Percentiles rank a stretch among this genome's conserved stretches.
Evolutionary conservation across 2,888 invertebrate genomes (phyloP).

Genomic region (Polylopha cassiicola): DNA sequence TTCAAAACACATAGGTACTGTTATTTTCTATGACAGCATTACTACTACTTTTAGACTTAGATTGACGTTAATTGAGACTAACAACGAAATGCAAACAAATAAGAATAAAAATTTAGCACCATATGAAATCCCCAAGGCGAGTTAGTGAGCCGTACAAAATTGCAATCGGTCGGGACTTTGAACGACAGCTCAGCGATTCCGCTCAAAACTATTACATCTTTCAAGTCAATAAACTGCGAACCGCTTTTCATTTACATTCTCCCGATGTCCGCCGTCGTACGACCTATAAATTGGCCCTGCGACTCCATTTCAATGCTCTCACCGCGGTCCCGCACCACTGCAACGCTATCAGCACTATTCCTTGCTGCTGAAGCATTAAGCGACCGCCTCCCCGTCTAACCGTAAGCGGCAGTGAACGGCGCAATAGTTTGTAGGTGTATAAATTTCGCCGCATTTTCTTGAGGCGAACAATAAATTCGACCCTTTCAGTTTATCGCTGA

Average conservation of each 20-base stretch:
- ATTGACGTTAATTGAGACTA: too few relatives aligned
- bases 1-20: too few relatives aligned
- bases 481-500: constrained; percentile 48
- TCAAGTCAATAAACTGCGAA: constrained; percentile 45
- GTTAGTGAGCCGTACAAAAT: constrained; percentile 5
- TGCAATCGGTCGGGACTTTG: constrained; percentile 14
- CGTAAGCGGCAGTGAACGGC: constrained; percentile 20
- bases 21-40: too few relatives aligned
- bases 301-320: constrained; percentile 34
- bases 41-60: too few relatives aligned
- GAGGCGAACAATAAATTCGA: constrained; percentile 40
- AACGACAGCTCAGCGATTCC: constrained; percentile 20
- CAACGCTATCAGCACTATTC: constrained; percentile 18
- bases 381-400: background rate
- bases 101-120: constrained; percentile 10
- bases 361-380: constrained; percentile 21
- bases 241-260: constrained; percentile 49
- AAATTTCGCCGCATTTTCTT: constrained; percentile 21
- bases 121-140: constrained; percentile 1
- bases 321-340: constrained; percentile 20
- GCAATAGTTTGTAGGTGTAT: background rate
- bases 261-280: constrained; percentile 39
- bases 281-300: constrained; percentile 46
- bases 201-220: constrained; percentile 37
- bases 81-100: too few relatives aligned